Evolutionary conservation across 2,113 vertebrate genomes (phyloP), one percentile per base, ranked within the genome.

Genomic region (Ceyx margarethae): DNA sequence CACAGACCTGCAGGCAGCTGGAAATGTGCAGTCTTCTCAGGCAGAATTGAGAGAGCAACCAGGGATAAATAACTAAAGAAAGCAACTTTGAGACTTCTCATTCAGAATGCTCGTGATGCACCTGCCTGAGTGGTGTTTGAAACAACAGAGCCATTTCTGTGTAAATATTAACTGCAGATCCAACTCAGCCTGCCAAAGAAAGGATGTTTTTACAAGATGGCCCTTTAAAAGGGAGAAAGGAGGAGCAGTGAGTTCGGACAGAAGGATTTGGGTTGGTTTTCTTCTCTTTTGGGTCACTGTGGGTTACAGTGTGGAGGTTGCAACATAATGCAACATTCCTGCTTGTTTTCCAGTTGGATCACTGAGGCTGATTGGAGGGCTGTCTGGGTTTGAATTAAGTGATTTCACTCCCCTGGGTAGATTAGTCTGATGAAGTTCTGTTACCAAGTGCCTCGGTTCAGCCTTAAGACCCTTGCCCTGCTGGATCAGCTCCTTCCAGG

Each of bases 401-500:
- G 79, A n/a, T 57, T 89, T 91, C 48, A 31, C 50, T 82, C 65
- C 80, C 6, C 37, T 62, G 5, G 16, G 21, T 61, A 66, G 46
- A 61, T 80, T 72, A 73, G 33, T 79, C 50, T 61, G 50, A 46
- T 76, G 67, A 64, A 83, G 14, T 57, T 33, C 50, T 81, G 31
- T 57, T 86, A 25, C 13, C 43, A 67, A 35, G 18, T 81, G 43
- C 37, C 50, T 93, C 58, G 64, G 4, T 64, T 78, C 26, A 50
- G 69, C 68, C 84, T 83, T 85, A 78, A 91, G 76, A 61, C 48
- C 46, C 61, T 53, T 40, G 21, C 61, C 3, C 12, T 89, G 84
- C 93, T 92, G 75, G 31, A 71, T 94, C 89, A 91, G 89, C 77
- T 83, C 23, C 83, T 96, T 91, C 43, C 26, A 87, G 33, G 46